These are phyloP conservation scores for Smutsia temminckii DNA, from an alignment of 2,797 vertebrate genomes.

Conservation along the genomic window DNA sequence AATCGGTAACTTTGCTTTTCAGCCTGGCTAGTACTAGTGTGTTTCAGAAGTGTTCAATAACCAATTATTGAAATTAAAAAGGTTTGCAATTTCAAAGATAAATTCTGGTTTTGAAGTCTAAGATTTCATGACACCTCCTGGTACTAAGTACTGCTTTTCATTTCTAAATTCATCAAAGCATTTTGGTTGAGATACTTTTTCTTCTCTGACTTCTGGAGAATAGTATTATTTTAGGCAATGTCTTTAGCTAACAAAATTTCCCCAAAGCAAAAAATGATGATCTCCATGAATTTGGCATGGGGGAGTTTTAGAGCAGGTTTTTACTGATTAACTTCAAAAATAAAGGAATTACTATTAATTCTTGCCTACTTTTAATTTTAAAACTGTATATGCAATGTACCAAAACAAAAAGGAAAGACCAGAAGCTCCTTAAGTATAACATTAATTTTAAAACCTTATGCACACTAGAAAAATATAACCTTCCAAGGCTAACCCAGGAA, in stretches of 20 bases:
- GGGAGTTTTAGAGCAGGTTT: conserved; percentile 28
- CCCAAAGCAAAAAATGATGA: conserved; percentile 39
- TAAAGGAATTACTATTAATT: conserved; percentile 26
- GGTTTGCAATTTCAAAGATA: conserved; percentile 14
- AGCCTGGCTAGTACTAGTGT: not conserved
- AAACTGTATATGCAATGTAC: conserved; percentile 5
- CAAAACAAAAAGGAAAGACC: conserved; percentile 23
- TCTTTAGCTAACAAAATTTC: conserved; percentile 52
- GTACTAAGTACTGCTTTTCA: conserved; percentile 49
- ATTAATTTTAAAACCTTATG: conserved; percentile 20
- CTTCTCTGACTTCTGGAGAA: conserved; percentile 48
- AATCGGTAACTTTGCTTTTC: not conserved
- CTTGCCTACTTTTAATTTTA: conserved; percentile 56
- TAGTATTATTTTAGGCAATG: conserved; percentile 50
- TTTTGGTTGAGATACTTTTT: conserved; percentile 47
- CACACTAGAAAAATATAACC: not conserved
- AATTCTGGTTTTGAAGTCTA: conserved; percentile 5
- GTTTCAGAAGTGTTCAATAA: not conserved
- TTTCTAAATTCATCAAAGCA: conserved; percentile 58
- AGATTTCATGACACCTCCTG: conserved; percentile 52
- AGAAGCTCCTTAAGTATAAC: conserved; percentile 3
- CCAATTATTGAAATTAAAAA: conserved; percentile 19
- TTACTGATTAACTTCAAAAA: conserved; percentile 32
- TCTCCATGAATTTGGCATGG: not conserved
- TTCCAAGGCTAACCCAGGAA: too few relatives aligned